Evolutionary conservation across 2,888 invertebrate genomes (phyloP).

Genomic region (Polydrusus cervinus): DNA sequence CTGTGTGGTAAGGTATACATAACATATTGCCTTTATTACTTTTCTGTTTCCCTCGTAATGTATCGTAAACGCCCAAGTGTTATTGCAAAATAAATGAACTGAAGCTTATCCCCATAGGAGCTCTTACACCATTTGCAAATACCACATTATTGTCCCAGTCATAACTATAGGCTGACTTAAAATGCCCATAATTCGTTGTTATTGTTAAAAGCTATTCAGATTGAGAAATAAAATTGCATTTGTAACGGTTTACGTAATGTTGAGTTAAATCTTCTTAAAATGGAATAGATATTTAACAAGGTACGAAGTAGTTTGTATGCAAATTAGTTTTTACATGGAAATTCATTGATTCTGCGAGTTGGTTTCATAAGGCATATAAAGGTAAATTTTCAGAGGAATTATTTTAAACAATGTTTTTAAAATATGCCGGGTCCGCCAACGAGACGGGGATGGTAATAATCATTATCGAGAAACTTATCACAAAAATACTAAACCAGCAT

Average conservation of each 20-base stretch:
- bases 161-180: constrained; percentile 44
- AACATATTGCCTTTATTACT: no score
- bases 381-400: background rate
- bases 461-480: no score
- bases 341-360: constrained; percentile 28
- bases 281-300: constrained; percentile 48
- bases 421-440: no score
- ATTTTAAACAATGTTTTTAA: background rate
- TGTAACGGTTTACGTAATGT: constrained; percentile 45
- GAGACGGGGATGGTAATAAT: no score
- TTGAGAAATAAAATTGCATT: constrained; percentile 48
- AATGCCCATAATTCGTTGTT: constrained; percentile 50
- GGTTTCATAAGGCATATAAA: background rate
- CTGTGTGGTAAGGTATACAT: no score
- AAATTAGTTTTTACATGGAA: constrained; percentile 44
- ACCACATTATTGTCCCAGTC: constrained; percentile 45
- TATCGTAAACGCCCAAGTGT: background rate
- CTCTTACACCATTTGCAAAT: constrained; percentile 48
- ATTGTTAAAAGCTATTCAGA: constrained; percentile 48
- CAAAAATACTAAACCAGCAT: no score
- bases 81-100: constrained; percentile 34
- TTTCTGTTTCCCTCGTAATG: constrained; percentile 4
- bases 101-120: constrained; percentile 29
- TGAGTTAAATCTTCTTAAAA: constrained; percentile 50
- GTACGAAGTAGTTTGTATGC: constrained; percentile 44